phyloP scores from a whole-genome alignment of 2,113 vertebrate species.

The Saimiri boliviensis region DNA sequence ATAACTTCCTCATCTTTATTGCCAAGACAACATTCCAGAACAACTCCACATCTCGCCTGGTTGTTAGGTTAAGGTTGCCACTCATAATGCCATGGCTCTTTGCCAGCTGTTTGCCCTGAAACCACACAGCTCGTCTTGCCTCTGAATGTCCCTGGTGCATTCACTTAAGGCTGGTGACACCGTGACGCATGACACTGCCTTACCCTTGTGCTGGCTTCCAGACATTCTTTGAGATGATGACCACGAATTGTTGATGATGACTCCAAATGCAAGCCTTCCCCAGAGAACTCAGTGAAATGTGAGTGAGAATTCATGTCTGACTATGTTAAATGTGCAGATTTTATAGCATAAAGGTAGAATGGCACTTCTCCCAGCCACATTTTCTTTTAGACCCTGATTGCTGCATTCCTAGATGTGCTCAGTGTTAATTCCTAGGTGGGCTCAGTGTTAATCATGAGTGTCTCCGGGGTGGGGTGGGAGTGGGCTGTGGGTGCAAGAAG shows the following conservation, averaged over 20 bases:
- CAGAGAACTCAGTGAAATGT: background rate
- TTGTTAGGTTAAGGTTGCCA: background rate
- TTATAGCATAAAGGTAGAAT: background rate
- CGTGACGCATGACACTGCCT: rapidly evolving
- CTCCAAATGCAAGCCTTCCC: background rate
- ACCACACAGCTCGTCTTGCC: rapidly evolving
- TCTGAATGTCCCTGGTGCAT: background rate
- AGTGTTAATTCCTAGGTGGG: too few relatives aligned
- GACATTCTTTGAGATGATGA: background rate
- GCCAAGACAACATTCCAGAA: background rate
- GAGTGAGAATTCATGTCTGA: background rate
- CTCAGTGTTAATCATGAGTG: rapidly evolving
- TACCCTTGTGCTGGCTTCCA: background rate
- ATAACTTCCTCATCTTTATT: background rate
- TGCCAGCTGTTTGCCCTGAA: background rate
- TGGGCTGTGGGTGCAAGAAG: rapidly evolving
- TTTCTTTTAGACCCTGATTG: background rate
- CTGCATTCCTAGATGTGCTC: rapidly evolving
- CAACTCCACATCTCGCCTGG: background rate
- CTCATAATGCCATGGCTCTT: background rate
- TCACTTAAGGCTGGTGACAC: background rate
- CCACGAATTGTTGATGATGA: background rate
- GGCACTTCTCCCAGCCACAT: rapidly evolving
- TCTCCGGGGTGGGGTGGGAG: background rate
- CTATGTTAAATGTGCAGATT: rapidly evolving